Percentiles rank a stretch among this genome's conserved stretches.
These are phyloP conservation scores for Drosophila watanabei DNA, from an alignment of 1,140 invertebrate genomes.

Conservation along the genomic window DNA sequence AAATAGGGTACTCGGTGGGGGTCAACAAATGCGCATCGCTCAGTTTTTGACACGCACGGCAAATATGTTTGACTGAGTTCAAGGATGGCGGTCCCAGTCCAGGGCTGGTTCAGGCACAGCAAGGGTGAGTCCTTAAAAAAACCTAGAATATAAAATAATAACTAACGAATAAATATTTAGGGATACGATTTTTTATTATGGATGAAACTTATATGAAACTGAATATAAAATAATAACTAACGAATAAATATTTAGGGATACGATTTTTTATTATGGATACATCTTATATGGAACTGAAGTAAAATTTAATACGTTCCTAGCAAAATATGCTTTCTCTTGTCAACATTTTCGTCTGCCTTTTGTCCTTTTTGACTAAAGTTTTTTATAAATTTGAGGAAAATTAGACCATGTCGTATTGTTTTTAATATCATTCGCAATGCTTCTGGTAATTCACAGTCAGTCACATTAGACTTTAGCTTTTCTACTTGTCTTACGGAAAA, in stretches of 20 bases:
- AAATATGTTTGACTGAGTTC: constrained; percentile 46
- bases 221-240: too few relatives aligned
- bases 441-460: too few relatives aligned
- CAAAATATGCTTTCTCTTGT: too few relatives aligned
- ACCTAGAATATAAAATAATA: neutral
- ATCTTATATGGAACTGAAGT: too few relatives aligned
- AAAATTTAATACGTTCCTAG: too few relatives aligned
- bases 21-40: constrained; percentile 62
- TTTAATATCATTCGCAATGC: neutral
- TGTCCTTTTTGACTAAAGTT: neutral
- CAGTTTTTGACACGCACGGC: constrained; percentile 74
- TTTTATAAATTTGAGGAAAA: neutral
- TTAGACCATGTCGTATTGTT: neutral
- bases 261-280: too few relatives aligned
- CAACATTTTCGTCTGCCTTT: neutral
- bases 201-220: too few relatives aligned
- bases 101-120: neutral
- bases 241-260: too few relatives aligned
- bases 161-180: neutral
- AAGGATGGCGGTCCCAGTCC: constrained; percentile 11
- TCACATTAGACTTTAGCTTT: too few relatives aligned
- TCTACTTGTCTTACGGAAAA: neutral
- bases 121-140: neutral
- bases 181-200: neutral
- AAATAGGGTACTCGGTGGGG: constrained; percentile 4